Conservation (phyloP, 2,888 invertebrate genomes). For the Drosophila heteroneura region DNA sequence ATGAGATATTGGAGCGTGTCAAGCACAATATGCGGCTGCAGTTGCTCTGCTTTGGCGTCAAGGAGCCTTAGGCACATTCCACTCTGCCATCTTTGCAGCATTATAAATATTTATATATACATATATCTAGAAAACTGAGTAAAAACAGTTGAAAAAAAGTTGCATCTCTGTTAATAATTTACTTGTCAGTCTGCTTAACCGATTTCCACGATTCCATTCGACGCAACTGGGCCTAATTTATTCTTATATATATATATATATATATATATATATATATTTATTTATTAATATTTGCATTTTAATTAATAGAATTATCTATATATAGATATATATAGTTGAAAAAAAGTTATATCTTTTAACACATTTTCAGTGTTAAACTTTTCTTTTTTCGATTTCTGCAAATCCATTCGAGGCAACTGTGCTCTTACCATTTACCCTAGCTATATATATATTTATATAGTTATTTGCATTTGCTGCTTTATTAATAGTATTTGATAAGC, state of each 20-base stretch:
- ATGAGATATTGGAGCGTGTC: conserved; percentile 88
- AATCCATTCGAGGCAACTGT: neutral
- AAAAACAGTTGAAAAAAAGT: neutral
- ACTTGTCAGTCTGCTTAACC: neutral
- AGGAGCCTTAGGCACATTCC: conserved; percentile 67
- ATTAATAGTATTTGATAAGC: conserved; percentile 31
- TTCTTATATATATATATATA: too few species aligned
- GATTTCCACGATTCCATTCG: neutral
- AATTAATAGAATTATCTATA: neutral
- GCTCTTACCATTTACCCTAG: neutral
- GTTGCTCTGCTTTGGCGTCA: conserved; percentile 87
- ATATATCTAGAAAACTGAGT: neutral
- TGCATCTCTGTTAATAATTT: too few species aligned
- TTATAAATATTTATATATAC: neutral
- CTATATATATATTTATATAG: neutral
- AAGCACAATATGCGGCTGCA: conserved; percentile 90
- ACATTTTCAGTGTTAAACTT: too few species aligned
- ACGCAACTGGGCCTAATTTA: neutral
- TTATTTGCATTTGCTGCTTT: conserved; percentile 3
- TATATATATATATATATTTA: too few species aligned
- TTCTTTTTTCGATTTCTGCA: neutral
- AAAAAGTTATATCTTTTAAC: too few species aligned
- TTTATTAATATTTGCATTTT: neutral
- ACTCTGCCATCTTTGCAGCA: neutral
- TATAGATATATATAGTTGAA: neutral